Evolutionary conservation across 2,888 invertebrate species (phyloP), one percentile per base, ranked within the genome.

Genomic region (Onthophagus sagittarius): DNA sequence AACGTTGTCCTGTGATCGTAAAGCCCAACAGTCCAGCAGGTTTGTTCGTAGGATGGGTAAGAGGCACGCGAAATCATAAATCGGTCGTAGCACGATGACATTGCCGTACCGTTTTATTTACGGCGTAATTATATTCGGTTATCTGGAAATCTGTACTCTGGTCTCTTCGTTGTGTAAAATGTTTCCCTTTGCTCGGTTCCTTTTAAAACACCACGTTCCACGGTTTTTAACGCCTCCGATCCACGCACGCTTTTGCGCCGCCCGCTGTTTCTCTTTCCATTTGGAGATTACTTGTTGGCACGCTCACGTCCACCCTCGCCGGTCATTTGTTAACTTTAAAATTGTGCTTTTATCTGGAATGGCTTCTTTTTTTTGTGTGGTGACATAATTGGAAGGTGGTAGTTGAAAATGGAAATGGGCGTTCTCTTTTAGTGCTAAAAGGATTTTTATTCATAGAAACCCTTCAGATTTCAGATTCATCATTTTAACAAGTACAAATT

Each of bases 21-120:
- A n/a, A 23, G 67, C 13, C 67, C 15, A 23, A 23, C 23, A 31
- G 32, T 67, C n/a, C 32, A 31, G 7, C 31, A 32, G 74, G 9
- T 53, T 53, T 53, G 39, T 7, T 53, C 73, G 75, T 73, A 78
- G 75, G 76, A 80, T 76, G 78, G 73, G 69, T 73, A 77, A 77
- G 77, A 77, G 75, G 77, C 80, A 80, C 80, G 80, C 80, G 76
- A 80, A 80, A 78, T 79, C 80, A 78, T 80, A 80, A 80, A 80
- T 80, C 77, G 78, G 76, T 73, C 76, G 75, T 76, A 78, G 79
- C 80, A 80, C 79, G 80, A 79, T 80, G 80, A 80, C 80, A 80
- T 79, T 78, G 79, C 78, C 78, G 79, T 79, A 80, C 77, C 78
- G 77, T 78, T 79, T 80, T 80, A 80, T 80, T 80, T 80, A 80